Percentiles rank a stretch among this genome's conserved stretches.
phyloP scores from a whole-genome alignment of 2,888 invertebrate species.

The Sinopyrophorus schimmeli region DNA sequence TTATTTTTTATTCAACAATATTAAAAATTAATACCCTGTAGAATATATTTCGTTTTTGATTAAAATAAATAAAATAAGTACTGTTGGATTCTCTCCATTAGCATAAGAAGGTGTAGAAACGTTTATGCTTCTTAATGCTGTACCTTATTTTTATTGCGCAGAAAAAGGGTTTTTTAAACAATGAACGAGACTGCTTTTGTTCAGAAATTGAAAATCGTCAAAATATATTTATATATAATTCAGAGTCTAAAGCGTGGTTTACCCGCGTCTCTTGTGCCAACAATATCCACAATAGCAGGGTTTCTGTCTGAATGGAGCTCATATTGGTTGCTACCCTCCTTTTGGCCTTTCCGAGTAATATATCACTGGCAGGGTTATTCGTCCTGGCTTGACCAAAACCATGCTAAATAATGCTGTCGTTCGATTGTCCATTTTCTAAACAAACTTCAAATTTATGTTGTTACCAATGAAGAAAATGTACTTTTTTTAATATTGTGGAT shows the following conservation, averaged over 20 bases:
- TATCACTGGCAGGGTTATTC: constrained; percentile 16
- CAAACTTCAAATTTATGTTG: constrained; percentile 19
- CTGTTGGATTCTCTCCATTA: too few relatives aligned
- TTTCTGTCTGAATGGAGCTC: constrained; percentile 20
- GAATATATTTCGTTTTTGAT: too few relatives aligned
- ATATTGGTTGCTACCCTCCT: constrained; percentile 22
- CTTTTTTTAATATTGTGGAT: constrained; percentile 5
- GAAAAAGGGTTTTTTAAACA: constrained; percentile 16
- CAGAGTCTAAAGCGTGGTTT: constrained; percentile 12
- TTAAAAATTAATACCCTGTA: too few relatives aligned
- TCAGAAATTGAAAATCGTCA: constrained; percentile 11
- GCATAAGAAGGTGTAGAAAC: too few relatives aligned
- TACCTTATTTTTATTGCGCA: too few relatives aligned
- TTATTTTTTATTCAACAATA: too few relatives aligned
- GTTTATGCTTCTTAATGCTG: too few relatives aligned
- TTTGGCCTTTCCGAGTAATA: constrained; percentile 13
- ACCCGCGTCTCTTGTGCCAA: constrained; percentile 11
- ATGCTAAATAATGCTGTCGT: constrained; percentile 18
- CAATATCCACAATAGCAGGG: constrained; percentile 17
- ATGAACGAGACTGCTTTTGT: constrained; percentile 6
- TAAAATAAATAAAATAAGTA: too few relatives aligned
- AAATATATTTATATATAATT: constrained; percentile 13
- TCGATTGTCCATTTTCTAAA: constrained; percentile 18
- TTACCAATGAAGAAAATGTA: too few relatives aligned
- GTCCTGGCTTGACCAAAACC: constrained; percentile 10